Evolutionary conservation across 2,888 invertebrate species (phyloP).

Genomic region (Phlogophora meticulosa): DNA sequence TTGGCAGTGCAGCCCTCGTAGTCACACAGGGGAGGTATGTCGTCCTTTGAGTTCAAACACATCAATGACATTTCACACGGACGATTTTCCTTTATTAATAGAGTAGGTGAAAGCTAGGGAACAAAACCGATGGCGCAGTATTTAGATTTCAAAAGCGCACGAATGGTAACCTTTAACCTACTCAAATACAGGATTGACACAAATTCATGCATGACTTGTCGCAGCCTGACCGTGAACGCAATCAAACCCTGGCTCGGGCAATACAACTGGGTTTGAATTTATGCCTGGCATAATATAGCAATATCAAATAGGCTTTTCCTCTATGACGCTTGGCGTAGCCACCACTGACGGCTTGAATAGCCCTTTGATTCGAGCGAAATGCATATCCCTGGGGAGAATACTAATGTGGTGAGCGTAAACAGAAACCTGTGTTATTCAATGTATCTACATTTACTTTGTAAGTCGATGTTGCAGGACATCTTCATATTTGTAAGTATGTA

Average conservation of each 20-base stretch:
- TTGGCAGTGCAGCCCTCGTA: too few species aligned
- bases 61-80: too few species aligned
- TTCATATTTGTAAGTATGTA: background rate
- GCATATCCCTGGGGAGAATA: background rate
- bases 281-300: background rate
- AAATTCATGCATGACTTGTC: too few species aligned
- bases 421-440: background rate
- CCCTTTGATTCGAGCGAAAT: background rate
- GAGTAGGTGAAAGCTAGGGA: too few species aligned
- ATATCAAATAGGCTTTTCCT: background rate
- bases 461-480: background rate
- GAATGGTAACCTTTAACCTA: too few species aligned
- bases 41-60: too few species aligned
- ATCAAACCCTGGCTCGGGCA: background rate
- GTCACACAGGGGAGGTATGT: too few species aligned
- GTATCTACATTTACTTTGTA: background rate
- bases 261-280: background rate
- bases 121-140: too few species aligned
- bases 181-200: too few species aligned
- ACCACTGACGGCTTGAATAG: background rate
- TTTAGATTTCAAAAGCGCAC: too few species aligned
- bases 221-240: too few species aligned
- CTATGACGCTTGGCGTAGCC: background rate
- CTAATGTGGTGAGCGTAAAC: background rate
- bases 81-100: too few species aligned